Evolutionary conservation across 2,888 invertebrate genomes (phyloP).

Genomic region (Stenodera caucasica): DNA sequence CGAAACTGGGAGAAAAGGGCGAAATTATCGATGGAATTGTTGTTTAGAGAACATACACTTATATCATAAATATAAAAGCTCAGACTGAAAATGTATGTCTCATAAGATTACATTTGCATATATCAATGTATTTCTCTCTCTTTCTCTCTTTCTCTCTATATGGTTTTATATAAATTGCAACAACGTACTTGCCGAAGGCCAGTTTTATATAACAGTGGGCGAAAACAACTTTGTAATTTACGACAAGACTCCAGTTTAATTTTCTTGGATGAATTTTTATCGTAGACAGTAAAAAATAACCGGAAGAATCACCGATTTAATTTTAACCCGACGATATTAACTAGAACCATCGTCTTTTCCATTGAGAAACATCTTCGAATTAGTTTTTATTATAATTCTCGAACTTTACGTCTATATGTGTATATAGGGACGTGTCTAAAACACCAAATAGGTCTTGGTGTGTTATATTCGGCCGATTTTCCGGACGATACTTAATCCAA

Average conservation of each 20-base stretch:
- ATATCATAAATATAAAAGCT: slow-evolving; percentile 6
- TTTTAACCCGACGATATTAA: no score
- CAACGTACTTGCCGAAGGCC: slow-evolving; percentile 7
- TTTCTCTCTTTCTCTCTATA: not conserved
- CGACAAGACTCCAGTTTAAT: not conserved
- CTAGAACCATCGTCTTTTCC: no score
- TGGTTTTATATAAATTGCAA: slow-evolving; percentile 1
- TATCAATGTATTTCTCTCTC: slow-evolving; percentile 6
- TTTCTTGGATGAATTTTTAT: slow-evolving; percentile 2
- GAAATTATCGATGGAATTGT: not conserved
- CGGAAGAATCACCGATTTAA: no score
- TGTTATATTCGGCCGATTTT: not conserved
- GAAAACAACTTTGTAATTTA: slow-evolving; percentile 5
- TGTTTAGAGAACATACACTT: not conserved
- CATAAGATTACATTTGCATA: slow-evolving; percentile 8
- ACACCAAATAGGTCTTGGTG: not conserved
- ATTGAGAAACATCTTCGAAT: no score
- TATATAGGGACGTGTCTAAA: not conserved
- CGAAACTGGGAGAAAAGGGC: not conserved
- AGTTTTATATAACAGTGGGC: slow-evolving; percentile 1
- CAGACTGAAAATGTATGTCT: slow-evolving; percentile 7
- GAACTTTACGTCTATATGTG: not conserved
- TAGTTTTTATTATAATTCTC: not conserved
- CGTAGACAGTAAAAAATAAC: not conserved
- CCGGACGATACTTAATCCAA: slow-evolving; percentile 2